phyloP scores from a whole-genome alignment of 2,888 invertebrate species.

The Cataglyphis livida region DNA sequence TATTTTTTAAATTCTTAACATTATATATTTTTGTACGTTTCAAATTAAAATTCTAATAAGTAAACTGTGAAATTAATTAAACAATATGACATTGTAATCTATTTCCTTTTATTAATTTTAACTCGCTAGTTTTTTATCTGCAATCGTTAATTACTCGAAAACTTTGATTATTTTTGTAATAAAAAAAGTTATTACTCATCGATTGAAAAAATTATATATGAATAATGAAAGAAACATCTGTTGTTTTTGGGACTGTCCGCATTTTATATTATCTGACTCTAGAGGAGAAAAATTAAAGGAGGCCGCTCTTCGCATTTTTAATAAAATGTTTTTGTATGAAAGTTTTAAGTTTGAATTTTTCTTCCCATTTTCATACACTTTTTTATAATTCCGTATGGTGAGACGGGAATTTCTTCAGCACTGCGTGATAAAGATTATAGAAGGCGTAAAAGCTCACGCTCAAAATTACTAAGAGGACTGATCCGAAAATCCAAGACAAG shows the following conservation, averaged over 20 bases:
- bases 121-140: not conserved
- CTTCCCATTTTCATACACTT: not conserved
- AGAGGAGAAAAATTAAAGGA: conserved; percentile 3
- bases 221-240: not conserved
- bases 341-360: not conserved
- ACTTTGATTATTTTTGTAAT: not conserved
- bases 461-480: conserved; percentile 91
- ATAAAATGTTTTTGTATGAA: not conserved
- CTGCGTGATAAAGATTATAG: conserved; percentile 92
- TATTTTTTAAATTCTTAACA: not conserved
- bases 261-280: not conserved
- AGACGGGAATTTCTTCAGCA: conserved; percentile 93
- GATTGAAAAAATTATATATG: not conserved
- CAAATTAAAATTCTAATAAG: not conserved
- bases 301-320: not conserved
- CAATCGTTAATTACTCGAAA: not conserved
- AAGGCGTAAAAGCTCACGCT: conserved; percentile 95
- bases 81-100: not conserved
- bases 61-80: not conserved
- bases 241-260: not conserved
- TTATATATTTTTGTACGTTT: not conserved
- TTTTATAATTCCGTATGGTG: conserved; percentile 92
- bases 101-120: not conserved
- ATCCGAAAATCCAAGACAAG: conserved; percentile 93
- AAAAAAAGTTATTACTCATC: not conserved